A percentile compares a stretch with the other conserved stretches of the same genome.
These are phyloP conservation scores for Leucozona laternaria DNA, from an alignment of 2,888 invertebrate species.

Conservation along the genomic window DNA sequence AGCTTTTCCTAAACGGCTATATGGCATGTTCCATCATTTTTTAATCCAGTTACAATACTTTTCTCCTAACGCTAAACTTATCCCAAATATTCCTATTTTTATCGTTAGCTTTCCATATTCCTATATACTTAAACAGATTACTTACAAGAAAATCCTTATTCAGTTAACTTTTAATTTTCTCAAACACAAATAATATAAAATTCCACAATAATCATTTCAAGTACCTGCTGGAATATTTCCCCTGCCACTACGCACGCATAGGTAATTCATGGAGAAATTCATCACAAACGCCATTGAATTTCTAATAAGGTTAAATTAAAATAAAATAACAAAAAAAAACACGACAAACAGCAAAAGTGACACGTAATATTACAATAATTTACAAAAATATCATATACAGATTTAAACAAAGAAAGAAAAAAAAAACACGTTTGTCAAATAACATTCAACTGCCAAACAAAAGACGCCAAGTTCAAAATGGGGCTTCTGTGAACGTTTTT, in stretches of 20 bases:
- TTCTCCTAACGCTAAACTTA: too few species aligned
- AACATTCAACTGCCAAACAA: conserved; percentile 42
- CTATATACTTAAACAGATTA: too few species aligned
- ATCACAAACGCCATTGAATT: conserved; percentile 58
- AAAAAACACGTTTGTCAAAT: conserved; percentile 57
- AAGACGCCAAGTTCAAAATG: conserved; percentile 43
- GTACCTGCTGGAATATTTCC: background rate
- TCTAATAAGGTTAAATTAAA: conserved; percentile 57
- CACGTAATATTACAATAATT: conserved; percentile 65
- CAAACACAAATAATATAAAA: background rate
- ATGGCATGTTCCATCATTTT: too few species aligned
- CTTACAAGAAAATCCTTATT: too few species aligned
- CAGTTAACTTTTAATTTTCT: conserved; percentile 10
- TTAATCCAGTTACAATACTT: too few species aligned
- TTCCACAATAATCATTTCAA: background rate
- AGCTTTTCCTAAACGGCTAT: too few species aligned
- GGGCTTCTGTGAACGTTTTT: conserved; percentile 42
- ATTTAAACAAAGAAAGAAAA: conserved; percentile 9
- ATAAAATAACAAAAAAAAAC: conserved; percentile 1
- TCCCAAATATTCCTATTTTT: too few species aligned
- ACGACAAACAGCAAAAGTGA: conserved; percentile 36
- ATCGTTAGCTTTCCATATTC: too few species aligned
- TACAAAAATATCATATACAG: conserved; percentile 53
- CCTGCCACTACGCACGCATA: background rate
- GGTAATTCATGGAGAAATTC: conserved; percentile 45